Base-by-base conservation (phyloP, 1,140 invertebrate genomes). In the Rhyzopertha dominica region DNA sequence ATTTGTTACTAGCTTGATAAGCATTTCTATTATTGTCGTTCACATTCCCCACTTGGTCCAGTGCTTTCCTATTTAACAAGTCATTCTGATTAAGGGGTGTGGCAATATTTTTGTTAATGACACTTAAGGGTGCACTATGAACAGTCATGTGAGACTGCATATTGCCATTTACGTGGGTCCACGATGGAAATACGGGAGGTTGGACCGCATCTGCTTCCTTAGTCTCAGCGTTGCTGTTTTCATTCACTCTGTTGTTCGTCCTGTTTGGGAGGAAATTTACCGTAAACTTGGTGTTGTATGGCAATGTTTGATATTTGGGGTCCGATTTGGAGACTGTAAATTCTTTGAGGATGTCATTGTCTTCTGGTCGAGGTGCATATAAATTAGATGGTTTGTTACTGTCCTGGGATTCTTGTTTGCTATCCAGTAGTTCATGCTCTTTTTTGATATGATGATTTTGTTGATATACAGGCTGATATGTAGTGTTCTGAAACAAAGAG, bases 241-340 rank as follows among this genome's bases (percentile, higher is more conserved):
- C 66, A 53, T 37, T 68, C 54, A 26, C 56, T 55, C 39, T 59
- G 46, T 37, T 43, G 43, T 45, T 66, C 13, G 66, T 51, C 22
- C 47, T 50, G 48, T 68, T 74, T 36, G 68, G 52, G 30, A 65
- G 65, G 40, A 77, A 71, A 54, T 76, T 77, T 3, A 77, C 78
- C 5, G 80, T 78, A 61, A 90, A 87, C 67, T 90, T 89, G 5
- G 86, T 87, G 54, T 90, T 90, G 63, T 90, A 90, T 31, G 90
- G 90, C 62, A 94, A 74, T 13, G 89, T 92, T 71, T 95, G 90
- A 74, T 94, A 94, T 68, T 94, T 94, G 0, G 90, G 87, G 67
- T 95, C 89, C 34, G 84, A 86, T 68, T 93, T 94, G 54, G 81
- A 85, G n/a, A 80, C 70, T 2, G 56, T 32, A 46, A 77, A 75